Percentiles rank a stretch among this genome's conserved stretches.
These are phyloP conservation scores for Lagopus leucura DNA, from an alignment of 2,113 vertebrate genomes.

Conservation along the genomic window DNA sequence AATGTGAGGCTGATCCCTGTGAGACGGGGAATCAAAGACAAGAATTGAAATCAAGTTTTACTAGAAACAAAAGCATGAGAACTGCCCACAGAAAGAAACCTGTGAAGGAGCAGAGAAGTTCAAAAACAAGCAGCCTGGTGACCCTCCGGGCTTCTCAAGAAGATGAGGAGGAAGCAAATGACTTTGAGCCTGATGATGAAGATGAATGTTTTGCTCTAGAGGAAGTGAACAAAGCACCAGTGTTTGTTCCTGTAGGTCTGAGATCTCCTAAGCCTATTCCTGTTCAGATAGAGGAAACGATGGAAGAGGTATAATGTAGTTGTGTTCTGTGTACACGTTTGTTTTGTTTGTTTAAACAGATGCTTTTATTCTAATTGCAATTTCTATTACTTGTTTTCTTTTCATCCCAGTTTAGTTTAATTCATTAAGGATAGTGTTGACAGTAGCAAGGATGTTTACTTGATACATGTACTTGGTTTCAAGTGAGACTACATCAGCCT, in stretches of 20 bases:
- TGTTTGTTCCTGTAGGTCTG: conserved; percentile 87
- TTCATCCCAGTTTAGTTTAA: accelerated
- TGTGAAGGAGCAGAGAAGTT: conserved; percentile 67
- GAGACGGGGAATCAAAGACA: conserved; percentile 42
- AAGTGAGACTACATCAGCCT: background rate
- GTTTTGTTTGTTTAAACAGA: background rate
- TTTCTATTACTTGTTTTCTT: background rate
- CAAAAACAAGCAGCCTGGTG: conserved; percentile 80
- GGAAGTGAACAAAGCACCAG: conserved; percentile 84
- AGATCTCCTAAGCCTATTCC: conserved; percentile 81
- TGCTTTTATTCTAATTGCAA: background rate
- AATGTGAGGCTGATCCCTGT: conserved; percentile 35
- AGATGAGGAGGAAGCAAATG: conserved; percentile 76
- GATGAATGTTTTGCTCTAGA: conserved; percentile 76
- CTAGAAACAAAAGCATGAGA: conserved; percentile 68
- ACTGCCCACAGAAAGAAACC: conserved; percentile 45
- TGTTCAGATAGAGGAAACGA: conserved; percentile 86
- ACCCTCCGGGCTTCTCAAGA: conserved; percentile 85
- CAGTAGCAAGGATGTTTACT: background rate
- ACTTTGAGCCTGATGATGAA: conserved; percentile 78
- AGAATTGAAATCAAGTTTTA: conserved; percentile 67
- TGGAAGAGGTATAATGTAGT: conserved; percentile 87
- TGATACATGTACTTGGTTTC: background rate
- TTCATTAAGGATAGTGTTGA: background rate
- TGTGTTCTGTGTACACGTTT: background rate